These are phyloP conservation scores for Chaetura pelagica DNA, from an alignment of 2,113 vertebrate genomes.

Conservation along the genomic window DNA sequence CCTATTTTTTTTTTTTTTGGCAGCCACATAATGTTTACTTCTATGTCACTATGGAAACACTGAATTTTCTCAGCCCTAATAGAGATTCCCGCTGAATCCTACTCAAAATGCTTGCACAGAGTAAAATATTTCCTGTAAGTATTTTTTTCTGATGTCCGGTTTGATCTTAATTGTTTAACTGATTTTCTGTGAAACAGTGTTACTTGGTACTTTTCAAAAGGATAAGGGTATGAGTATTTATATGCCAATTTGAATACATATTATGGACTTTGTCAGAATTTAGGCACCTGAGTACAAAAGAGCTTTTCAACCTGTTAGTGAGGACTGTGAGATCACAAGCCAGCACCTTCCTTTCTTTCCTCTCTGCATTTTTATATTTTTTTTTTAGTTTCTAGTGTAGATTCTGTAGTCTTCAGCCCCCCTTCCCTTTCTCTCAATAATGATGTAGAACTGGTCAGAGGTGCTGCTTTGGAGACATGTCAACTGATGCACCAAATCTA, in stretches of 20 bases:
- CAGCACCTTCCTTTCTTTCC: background rate
- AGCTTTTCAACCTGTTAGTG: background rate
- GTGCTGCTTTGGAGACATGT: background rate
- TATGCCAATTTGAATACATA: background rate
- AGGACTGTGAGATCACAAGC: background rate
- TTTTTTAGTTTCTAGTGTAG: background rate
- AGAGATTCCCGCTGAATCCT: slow-evolving; percentile 14
- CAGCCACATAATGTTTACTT: slow-evolving; percentile 47
- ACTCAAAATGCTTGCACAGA: background rate
- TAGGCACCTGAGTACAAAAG: background rate
- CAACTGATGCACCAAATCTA: background rate
- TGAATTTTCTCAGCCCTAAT: background rate
- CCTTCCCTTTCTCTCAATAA: background rate
- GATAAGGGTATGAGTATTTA: background rate
- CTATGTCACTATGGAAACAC: slow-evolving; percentile 59
- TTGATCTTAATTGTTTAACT: background rate
- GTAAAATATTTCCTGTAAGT: background rate
- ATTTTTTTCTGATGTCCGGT: background rate
- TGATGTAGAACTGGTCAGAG: background rate
- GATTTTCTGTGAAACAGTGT: background rate
- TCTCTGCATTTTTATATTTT: background rate
- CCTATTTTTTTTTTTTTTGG: slow-evolving; percentile 2
- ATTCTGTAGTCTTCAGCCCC: background rate
- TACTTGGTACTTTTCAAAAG: background rate
- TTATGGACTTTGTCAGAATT: background rate